These are phyloP conservation scores for Dipodomys spectabilis DNA, from an alignment of 2,113 vertebrate species.

Conservation along the genomic window DNA sequence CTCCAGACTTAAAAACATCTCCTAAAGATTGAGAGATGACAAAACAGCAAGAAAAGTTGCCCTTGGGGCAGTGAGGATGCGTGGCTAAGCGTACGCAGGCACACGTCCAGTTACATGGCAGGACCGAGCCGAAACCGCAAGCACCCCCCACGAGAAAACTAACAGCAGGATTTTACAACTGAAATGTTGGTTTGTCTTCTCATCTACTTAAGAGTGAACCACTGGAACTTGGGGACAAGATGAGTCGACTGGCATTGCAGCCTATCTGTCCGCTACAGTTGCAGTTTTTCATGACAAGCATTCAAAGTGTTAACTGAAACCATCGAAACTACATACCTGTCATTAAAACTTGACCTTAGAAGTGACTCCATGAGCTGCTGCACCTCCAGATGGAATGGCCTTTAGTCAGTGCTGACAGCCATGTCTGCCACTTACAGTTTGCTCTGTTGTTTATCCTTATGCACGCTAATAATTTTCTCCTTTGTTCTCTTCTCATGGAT, in stretches of 20 bases:
- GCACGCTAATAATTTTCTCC: constrained; percentile 80
- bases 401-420: constrained; percentile 83
- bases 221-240: constrained; percentile 93
- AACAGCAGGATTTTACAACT: constrained; percentile 94
- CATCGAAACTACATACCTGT: constrained; percentile 89
- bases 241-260: constrained; percentile 85
- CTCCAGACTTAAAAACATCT: constrained; percentile 48
- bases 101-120: constrained; percentile 54
- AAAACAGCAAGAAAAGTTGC: constrained; percentile 19
- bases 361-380: constrained; percentile 87
- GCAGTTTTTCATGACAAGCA: constrained; percentile 92
- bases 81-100: constrained; percentile 45
- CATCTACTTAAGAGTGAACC: constrained; percentile 91
- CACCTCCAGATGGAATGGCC: constrained; percentile 87
- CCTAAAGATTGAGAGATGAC: constrained; percentile 38
- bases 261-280: constrained; percentile 92
- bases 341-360: constrained; percentile 87
- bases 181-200: constrained; percentile 91
- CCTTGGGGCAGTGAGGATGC: constrained; percentile 59
- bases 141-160: constrained; percentile 85
- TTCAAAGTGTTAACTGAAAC: constrained; percentile 90
- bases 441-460: accelerated
- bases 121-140: constrained; percentile 60
- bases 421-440: constrained; percentile 76
- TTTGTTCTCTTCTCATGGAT: constrained; percentile 78